A percentile compares a stretch with the other conserved stretches of the same genome.
Evolutionary conservation across 2,113 vertebrate genomes (phyloP).

Genomic region (Calypte anna): DNA sequence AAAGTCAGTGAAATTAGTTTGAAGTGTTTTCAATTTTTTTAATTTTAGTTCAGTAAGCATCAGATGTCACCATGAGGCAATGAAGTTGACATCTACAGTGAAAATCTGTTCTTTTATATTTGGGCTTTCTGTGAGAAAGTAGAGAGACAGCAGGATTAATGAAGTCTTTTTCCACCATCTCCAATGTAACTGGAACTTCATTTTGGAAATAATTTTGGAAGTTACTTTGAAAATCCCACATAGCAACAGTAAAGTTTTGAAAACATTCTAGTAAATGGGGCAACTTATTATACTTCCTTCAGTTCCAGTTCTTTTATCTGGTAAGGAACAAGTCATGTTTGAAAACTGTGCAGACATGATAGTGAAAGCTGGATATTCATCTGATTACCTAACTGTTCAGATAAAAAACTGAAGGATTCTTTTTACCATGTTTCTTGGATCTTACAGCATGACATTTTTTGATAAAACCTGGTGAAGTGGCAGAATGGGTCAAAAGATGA

Average conservation of each 20-base stretch:
- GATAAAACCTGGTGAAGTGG: background rate
- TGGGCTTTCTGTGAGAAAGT: background rate
- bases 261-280: background rate
- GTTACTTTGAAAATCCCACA: constrained; percentile 20
- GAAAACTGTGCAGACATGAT: background rate
- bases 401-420: background rate
- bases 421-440: background rate
- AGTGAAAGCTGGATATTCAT: background rate
- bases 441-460: background rate
- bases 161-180: background rate
- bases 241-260: background rate
- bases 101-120: background rate
- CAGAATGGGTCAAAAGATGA: background rate
- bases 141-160: background rate
- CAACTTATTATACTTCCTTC: background rate
- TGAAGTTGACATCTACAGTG: background rate
- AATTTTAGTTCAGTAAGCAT: background rate
- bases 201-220: constrained; percentile 43
- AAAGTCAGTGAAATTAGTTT: background rate
- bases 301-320: background rate
- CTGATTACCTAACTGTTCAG: background rate
- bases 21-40: accelerated
- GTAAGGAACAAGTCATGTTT: background rate
- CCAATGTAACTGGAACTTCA: background rate
- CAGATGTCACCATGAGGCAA: background rate